Base-by-base conservation (phyloP, 2,113 vertebrate genomes). In the Chauna torquata region DNA sequence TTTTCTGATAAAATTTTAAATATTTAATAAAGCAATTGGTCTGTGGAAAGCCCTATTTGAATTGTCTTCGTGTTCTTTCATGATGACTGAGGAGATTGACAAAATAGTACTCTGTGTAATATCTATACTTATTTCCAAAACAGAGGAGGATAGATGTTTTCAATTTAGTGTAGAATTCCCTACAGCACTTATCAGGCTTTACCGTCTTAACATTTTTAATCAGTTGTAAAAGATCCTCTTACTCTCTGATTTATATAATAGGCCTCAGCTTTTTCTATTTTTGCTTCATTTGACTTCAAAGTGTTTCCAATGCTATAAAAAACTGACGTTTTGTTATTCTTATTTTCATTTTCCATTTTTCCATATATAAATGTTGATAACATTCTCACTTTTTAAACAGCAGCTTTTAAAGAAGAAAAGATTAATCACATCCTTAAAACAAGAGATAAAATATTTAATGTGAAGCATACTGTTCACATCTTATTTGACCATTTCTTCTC, bases 151-250 rank as follows among this genome's bases (percentile, higher is more conserved):
- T 95, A 87, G 66, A 90, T 92, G 40, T 85, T 94, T 95, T 85
- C 86, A 96, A 76, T 94, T 91, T 96, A 92, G 36, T 2, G 0
- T 55, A 72, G 86, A 86, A 95, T 94, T 96, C 47, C 74, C 61
- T 45, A 45, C 65, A 72, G 77, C 84, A 79, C 88, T 95, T 82
- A 92, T 38, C 70, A 95, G 83, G 86, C 57, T 94, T 94, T 94
- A 50, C 18, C 82, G 44, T 92, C 88, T 94, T 76, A 86, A 85
- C 61, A 61, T 87, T 94, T 95, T 95, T 89, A 93, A 95, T 95
- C 86, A 84, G 40, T 79, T 92, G 36, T 94, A 91, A 86, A 90
- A 84, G 70, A 92, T 97, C 32, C 4, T 94, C 66, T 97, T 94
- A 79, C 42, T 74, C 66, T 96, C 61, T 70, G 66, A 92, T 95